Conservation (phyloP, 1,140 invertebrate species). For the Papilio polytes region DNA sequence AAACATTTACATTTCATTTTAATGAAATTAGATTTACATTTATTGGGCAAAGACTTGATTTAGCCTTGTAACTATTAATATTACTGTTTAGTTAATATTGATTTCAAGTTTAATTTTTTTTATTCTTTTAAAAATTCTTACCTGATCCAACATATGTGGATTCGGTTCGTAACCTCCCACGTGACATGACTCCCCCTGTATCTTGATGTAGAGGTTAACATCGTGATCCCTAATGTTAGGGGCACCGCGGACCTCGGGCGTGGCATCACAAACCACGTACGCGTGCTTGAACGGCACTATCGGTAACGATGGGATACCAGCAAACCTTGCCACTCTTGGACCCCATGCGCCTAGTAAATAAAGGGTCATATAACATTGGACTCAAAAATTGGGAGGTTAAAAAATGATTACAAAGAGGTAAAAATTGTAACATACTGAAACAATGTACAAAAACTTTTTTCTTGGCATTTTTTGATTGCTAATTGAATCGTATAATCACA, state of each 20-base stretch:
- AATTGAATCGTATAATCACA: no score
- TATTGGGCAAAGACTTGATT: no score
- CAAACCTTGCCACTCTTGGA: conserved; percentile 88
- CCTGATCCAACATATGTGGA: conserved; percentile 91
- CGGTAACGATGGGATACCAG: conserved; percentile 89
- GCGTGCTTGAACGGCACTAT: conserved; percentile 94
- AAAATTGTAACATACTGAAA: no score
- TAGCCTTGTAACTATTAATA: no score
- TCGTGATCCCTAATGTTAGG: conserved; percentile 95
- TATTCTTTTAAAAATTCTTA: conserved; percentile 63
- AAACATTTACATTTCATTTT: no score
- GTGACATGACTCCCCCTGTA: conserved; percentile 91
- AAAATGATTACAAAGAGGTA: background rate
- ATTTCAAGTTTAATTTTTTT: background rate
- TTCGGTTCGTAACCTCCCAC: conserved; percentile 95
- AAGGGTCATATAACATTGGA: background rate
- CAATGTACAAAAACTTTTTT: no score
- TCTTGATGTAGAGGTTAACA: conserved; percentile 91
- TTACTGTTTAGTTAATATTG: no score
- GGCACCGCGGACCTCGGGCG: conserved; percentile 88
- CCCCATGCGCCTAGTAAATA: conserved; percentile 89
- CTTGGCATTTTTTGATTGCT: no score
- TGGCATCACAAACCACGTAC: conserved; percentile 92
- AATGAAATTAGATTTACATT: no score
- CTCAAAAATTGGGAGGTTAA: background rate